Base-by-base conservation (phyloP, 1,140 invertebrate genomes). In the Cyclargus thomasi region DNA sequence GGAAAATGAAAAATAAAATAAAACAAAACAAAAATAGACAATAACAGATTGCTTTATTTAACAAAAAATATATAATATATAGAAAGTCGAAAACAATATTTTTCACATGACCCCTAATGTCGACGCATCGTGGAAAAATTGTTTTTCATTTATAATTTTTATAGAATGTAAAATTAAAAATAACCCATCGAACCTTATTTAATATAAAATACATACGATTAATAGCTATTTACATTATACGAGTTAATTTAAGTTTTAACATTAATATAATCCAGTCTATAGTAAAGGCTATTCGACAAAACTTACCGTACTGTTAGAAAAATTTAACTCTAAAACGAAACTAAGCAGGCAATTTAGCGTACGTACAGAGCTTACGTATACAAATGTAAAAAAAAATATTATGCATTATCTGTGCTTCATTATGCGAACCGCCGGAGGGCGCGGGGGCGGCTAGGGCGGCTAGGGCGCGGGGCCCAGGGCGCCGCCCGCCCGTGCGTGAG, bases 31-130 rank as follows among this genome's bases (percentile, higher is more conserved):
- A 75, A 75, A 80, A 79, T 86, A 85, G 83, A 86, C 85, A 86
- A 89, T 89, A 89, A 89, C 86, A 89, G 85, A 85, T 87, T 89
- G 86, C 85, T 89, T 89, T 89, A 89, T 89, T 88, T 89, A 89
- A 89, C 86, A 89, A 89, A 89, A 89, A 89, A 89, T 89, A 89
- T 89, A 89, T 87, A 87, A 85, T 89, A 89, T 86, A 89, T 86
- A 87, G 77, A 89, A 89, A 83, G 77, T 74, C 76, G 77, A 82
- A 87, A 87, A 89, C 83, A 87, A 85, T 70, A 80, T 83, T 85
- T 82, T 83, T 78, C 85, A 86, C 85, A 78, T 81, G 79, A 79
- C 73, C 70, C 70, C 55, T 71, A 70, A 79, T 65, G 71, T 64
- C 74, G 69, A 68, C 68, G 70, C 64, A 74, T 73, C 67, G 78